phyloP scores from a whole-genome alignment of 2,797 vertebrate species.

The Enteromius unitaeniatus region DNA sequence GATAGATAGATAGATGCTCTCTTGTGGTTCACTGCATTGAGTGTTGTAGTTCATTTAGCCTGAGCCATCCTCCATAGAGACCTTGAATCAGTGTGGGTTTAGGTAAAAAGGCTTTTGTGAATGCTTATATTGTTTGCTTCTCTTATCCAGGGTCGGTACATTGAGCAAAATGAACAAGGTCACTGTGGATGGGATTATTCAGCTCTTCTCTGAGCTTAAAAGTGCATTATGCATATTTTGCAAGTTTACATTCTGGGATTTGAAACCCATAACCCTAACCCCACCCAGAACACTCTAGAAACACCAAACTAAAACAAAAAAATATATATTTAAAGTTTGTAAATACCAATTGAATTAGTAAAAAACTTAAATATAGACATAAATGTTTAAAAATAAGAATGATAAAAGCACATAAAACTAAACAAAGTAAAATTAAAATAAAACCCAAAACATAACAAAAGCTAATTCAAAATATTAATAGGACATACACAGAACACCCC shows the following conservation, averaged over 20 bases:
- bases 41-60: neutral
- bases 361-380: too few relatives aligned
- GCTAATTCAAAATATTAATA: neutral
- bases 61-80: neutral
- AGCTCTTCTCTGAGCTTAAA: conserved; percentile 45
- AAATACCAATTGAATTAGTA: too few relatives aligned
- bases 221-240: conserved; percentile 26
- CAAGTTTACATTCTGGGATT: neutral
- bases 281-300: neutral
- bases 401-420: too few relatives aligned
- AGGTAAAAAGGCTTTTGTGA: neutral
- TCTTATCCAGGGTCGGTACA: conserved; percentile 21
- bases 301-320: neutral
- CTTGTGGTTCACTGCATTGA: neutral
- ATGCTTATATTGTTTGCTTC: conserved; percentile 31
- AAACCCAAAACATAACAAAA: too few relatives aligned
- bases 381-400: too few relatives aligned
- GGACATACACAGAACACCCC: neutral
- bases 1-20: neutral
- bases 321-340: too few relatives aligned
- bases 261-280: neutral
- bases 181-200: conserved; percentile 15
- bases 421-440: too few relatives aligned
- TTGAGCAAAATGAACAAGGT: conserved; percentile 25
- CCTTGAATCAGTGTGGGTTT: conserved; percentile 19